Percentiles rank a stretch among this genome's conserved stretches.
These are phyloP conservation scores for Anas acuta DNA, from an alignment of 2,797 vertebrate genomes.

Conservation along the genomic window DNA sequence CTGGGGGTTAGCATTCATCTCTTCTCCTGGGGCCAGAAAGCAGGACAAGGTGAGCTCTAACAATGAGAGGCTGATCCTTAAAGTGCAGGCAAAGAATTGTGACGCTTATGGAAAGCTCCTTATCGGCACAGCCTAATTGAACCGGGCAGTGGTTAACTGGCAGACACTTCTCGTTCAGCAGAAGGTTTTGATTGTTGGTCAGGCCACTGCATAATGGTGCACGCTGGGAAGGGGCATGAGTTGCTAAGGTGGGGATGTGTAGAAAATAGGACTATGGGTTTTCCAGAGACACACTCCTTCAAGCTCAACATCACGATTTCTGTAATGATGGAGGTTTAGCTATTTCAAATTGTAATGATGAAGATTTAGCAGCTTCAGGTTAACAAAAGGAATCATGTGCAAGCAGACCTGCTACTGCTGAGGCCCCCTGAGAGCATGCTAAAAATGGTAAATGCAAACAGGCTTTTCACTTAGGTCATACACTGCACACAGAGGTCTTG, in stretches of 20 bases:
- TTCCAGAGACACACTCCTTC: neutral
- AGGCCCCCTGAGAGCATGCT: rapidly evolving
- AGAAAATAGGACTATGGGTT: neutral
- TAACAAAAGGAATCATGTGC: rapidly evolving
- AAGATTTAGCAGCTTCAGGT: neutral
- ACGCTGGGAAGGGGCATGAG: neutral
- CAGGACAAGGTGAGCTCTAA: neutral
- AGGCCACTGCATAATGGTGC: rapidly evolving
- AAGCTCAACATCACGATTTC: neutral
- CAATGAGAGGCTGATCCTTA: neutral
- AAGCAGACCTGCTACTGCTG: neutral
- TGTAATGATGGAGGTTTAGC: neutral
- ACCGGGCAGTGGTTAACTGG: neutral
- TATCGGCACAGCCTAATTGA: neutral
- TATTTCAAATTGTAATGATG: neutral
- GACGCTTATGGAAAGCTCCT: constrained; percentile 28
- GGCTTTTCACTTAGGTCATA: neutral
- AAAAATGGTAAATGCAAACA: neutral
- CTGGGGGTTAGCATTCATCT: neutral
- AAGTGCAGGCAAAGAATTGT: neutral
- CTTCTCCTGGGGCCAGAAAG: neutral
- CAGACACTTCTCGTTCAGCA: neutral
- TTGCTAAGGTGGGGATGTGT: neutral
- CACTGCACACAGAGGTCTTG: neutral
- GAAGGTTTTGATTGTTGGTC: neutral